A percentile compares a stretch with the other conserved stretches of the same genome.
Conservation (phyloP, 2,797 vertebrate genomes). For the Pachyuromys duprasi region DNA sequence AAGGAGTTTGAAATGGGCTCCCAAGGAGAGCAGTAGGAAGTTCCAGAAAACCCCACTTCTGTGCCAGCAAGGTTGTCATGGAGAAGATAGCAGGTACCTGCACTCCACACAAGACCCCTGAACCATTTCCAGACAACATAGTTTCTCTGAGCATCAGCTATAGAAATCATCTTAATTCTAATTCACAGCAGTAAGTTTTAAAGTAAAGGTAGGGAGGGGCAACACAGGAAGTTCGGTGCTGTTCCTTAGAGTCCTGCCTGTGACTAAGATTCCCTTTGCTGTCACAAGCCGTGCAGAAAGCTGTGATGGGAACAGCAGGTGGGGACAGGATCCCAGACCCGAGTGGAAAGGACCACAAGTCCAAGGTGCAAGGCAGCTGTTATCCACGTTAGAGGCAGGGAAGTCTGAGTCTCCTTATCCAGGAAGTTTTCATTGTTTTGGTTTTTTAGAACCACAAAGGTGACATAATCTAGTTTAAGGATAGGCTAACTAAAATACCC, state of each 20-base stretch:
- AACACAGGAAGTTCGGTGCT: neutral
- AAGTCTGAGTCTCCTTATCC: slow-evolving; percentile 24
- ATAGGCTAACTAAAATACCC: neutral
- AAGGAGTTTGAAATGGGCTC: neutral
- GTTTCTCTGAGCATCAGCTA: neutral
- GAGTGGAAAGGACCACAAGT: neutral
- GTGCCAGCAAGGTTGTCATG: neutral
- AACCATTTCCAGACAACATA: slow-evolving; percentile 11
- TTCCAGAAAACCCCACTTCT: neutral
- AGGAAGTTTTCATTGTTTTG: slow-evolving; percentile 24
- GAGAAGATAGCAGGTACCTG: neutral
- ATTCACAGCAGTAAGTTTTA: slow-evolving; percentile 4
- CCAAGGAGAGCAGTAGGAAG: fast-evolving
- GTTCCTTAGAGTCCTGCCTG: slow-evolving; percentile 42
- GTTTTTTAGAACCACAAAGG: slow-evolving; percentile 53
- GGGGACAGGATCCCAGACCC: neutral
- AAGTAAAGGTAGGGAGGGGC: neutral
- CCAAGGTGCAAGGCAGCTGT: neutral
- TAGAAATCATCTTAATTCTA: slow-evolving; percentile 26
- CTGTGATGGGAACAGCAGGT: too few species aligned
- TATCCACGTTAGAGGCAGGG: slow-evolving; percentile 30
- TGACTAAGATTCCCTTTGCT: neutral
- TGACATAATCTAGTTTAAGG: slow-evolving; percentile 54
- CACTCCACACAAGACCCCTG: neutral
- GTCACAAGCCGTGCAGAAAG: neutral